A percentile compares a stretch with the other conserved stretches of the same genome.
Conservation (phyloP, 2,113 vertebrate genomes). For the Noturus placidus region DNA sequence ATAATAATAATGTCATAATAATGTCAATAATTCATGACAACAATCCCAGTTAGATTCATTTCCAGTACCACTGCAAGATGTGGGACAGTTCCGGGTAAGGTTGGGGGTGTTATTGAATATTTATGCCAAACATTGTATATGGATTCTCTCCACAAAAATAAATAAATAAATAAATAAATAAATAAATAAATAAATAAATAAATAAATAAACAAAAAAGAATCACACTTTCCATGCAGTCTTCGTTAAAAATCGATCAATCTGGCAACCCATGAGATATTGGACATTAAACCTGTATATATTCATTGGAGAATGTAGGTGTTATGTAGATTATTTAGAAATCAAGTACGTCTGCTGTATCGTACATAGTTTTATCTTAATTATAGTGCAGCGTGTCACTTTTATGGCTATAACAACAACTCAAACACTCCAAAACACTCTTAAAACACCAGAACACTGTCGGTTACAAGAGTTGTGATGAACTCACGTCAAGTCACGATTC, state of each 20-base stretch:
- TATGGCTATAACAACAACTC: neutral
- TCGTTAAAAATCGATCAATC: neutral
- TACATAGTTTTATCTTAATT: neutral
- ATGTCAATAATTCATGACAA: neutral
- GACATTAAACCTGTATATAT: neutral
- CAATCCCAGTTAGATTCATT: neutral
- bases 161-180: too few relatives aligned
- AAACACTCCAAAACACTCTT: neutral
- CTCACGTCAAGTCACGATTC: constrained; percentile 95
- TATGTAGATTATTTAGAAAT: neutral
- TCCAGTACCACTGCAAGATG: neutral
- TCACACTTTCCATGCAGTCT: neutral
- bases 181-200: too few relatives aligned
- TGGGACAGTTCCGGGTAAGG: neutral
- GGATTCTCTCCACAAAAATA: neutral
- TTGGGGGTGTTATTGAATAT: neutral
- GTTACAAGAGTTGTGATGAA: constrained; percentile 11
- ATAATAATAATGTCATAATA: too few relatives aligned
- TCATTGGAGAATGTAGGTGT: neutral
- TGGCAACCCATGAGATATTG: neutral
- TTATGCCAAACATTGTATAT: neutral
- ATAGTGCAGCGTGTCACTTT: neutral
- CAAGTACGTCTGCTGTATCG: neutral
- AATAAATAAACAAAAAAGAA: too few relatives aligned
- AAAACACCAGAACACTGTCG: neutral